Evolutionary conservation across 2,888 invertebrate genomes (phyloP).

Genomic region (Exephanes ischioxanthus): DNA sequence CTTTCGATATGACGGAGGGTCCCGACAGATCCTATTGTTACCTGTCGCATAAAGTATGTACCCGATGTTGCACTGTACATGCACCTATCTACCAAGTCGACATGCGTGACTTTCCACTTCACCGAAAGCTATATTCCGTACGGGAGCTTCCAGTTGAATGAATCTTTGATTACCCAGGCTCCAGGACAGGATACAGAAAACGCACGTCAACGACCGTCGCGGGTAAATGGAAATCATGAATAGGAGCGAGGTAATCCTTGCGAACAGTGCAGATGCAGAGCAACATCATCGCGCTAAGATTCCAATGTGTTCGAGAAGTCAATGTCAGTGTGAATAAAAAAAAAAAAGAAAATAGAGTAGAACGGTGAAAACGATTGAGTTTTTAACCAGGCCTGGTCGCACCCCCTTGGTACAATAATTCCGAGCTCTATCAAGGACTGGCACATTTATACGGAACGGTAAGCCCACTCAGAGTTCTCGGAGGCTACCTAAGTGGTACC

Average conservation of each 20-base stretch:
- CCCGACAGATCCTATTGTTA: conserved; percentile 53
- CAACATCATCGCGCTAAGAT: neutral
- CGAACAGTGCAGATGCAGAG: neutral
- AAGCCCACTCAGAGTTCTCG: conserved; percentile 39
- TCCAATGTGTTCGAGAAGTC: neutral
- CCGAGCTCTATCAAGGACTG: conserved; percentile 30
- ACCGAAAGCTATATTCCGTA: neutral
- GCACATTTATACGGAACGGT: conserved; percentile 43
- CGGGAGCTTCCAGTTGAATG: conserved; percentile 19
- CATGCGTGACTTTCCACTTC: conserved; percentile 52
- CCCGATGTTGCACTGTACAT: conserved; percentile 8
- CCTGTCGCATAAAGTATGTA: conserved; percentile 5
- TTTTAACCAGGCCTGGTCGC: neutral
- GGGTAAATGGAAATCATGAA: neutral
- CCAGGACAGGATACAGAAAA: neutral
- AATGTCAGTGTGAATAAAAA: neutral
- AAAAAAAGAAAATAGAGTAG: neutral
- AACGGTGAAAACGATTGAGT: neutral
- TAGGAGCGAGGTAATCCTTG: neutral
- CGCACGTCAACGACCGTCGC: neutral
- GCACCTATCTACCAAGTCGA: neutral
- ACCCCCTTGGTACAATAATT: conserved; percentile 27
- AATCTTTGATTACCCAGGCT: conserved; percentile 18
- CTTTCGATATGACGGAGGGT: conserved; percentile 47
- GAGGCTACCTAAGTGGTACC: conserved; percentile 35